phyloP scores from a whole-genome alignment of 2,797 vertebrate species.

The Cebuella pygmaea region DNA sequence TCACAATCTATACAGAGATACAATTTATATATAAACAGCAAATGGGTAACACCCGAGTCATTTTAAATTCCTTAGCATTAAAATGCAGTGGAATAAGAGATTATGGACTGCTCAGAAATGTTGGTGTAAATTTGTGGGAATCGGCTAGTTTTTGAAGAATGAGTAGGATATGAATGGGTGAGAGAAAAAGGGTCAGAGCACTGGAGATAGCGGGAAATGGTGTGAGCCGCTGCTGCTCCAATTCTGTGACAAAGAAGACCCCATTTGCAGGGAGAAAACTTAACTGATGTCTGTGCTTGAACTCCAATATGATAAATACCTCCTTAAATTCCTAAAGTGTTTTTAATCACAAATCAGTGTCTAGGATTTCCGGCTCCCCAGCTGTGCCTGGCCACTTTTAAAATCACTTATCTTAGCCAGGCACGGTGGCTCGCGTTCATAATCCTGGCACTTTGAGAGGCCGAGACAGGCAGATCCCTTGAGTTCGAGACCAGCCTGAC shows the following conservation, averaged over 20 bases:
- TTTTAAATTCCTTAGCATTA: background rate
- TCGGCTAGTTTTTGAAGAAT: background rate
- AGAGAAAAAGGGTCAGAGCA: background rate
- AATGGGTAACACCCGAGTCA: background rate
- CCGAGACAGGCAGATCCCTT: no score
- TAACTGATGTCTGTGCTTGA: background rate
- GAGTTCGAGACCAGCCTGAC: no score
- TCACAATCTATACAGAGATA: background rate
- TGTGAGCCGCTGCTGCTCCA: rapidly evolving
- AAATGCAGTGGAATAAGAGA: background rate
- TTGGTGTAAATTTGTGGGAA: background rate
- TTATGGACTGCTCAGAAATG: background rate
- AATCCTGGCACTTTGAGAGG: no score
- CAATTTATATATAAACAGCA: no score
- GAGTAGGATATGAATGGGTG: background rate
- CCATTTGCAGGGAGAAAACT: background rate
- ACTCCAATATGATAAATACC: background rate
- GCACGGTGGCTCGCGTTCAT: no score
- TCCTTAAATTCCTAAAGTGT: background rate
- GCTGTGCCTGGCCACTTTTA: background rate
- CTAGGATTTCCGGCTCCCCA: background rate
- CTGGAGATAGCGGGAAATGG: no score
- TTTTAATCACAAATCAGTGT: background rate
- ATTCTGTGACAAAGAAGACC: background rate
- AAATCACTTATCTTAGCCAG: no score